Percentiles rank a stretch among this genome's conserved stretches.
These are phyloP conservation scores for Xenentodon cancila DNA, from an alignment of 2,797 vertebrate species.

Conservation along the genomic window DNA sequence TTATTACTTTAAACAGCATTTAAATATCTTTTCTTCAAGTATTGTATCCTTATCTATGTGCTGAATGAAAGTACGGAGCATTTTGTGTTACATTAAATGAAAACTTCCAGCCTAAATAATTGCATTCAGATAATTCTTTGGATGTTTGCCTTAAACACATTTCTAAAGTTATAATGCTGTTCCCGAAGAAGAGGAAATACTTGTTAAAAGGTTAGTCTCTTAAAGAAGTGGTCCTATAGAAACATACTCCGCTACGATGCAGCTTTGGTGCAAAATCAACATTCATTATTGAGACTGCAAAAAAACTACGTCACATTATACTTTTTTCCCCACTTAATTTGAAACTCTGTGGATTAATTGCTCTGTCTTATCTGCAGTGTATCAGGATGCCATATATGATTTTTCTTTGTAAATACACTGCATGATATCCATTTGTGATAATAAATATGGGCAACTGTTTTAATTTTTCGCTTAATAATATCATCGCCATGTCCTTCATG, in stretches of 20 bases:
- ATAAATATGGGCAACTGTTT: too few relatives aligned
- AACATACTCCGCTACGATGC: too few relatives aligned
- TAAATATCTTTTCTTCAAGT: too few relatives aligned
- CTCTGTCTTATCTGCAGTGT: background rate
- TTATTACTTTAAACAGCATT: too few relatives aligned
- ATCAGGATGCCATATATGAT: background rate
- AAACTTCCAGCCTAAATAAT: background rate
- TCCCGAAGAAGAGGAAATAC: background rate
- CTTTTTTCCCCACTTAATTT: background rate
- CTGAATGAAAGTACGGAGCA: too few relatives aligned
- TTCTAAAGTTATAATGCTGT: background rate
- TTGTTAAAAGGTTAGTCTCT: too few relatives aligned
- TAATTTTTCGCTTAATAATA: too few relatives aligned
- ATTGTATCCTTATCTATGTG: too few relatives aligned
- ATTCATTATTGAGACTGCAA: background rate
- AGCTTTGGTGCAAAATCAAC: background rate
- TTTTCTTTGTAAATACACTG: too few relatives aligned
- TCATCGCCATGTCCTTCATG: too few relatives aligned
- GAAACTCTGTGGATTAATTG: background rate
- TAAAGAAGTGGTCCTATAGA: too few relatives aligned
- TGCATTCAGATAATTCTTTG: background rate
- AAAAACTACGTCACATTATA: background rate
- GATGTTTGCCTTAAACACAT: background rate
- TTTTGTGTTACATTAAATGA: background rate
- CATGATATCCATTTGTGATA: too few relatives aligned